Conservation (phyloP, 2,888 invertebrate species). For the Kuschelorhynchus macadamiae region DNA sequence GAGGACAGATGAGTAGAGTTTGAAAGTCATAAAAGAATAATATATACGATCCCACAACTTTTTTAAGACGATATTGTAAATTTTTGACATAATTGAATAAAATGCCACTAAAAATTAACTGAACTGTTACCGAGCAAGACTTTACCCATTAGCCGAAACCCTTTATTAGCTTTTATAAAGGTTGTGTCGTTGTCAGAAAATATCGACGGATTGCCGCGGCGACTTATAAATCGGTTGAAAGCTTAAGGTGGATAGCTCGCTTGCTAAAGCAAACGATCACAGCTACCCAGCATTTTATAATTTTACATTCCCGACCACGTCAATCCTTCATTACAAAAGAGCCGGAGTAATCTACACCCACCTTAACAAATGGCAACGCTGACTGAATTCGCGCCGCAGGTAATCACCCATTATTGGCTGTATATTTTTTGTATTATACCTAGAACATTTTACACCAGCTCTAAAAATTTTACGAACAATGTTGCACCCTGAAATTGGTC, state of each 20-base stretch:
- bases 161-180: conserved; percentile 42
- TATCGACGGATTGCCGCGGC: conserved; percentile 36
- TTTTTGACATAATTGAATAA: conserved; percentile 48
- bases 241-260: conserved; percentile 42
- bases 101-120: conserved; percentile 26
- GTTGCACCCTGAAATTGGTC: too few species aligned
- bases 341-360: too few species aligned
- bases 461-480: too few species aligned
- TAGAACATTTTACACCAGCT: too few species aligned
- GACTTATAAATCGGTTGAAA: conserved; percentile 40
- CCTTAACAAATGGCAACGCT: too few species aligned
- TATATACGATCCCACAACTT: conserved; percentile 48
- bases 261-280: conserved; percentile 46
- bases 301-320: too few species aligned
- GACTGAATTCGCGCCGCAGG: too few species aligned
- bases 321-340: too few species aligned
- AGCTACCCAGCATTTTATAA: neutral
- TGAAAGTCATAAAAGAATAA: conserved; percentile 58
- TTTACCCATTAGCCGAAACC: conserved; percentile 4
- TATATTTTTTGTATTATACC: too few species aligned
- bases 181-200: conserved; percentile 48
- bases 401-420: too few species aligned
- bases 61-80: conserved; percentile 41
- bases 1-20: conserved; percentile 54
- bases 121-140: conserved; percentile 14